Conservation (phyloP, 30 jellyfish, hydroid and myxozoan genomes). For the Turritopsis rubra region DNA sequence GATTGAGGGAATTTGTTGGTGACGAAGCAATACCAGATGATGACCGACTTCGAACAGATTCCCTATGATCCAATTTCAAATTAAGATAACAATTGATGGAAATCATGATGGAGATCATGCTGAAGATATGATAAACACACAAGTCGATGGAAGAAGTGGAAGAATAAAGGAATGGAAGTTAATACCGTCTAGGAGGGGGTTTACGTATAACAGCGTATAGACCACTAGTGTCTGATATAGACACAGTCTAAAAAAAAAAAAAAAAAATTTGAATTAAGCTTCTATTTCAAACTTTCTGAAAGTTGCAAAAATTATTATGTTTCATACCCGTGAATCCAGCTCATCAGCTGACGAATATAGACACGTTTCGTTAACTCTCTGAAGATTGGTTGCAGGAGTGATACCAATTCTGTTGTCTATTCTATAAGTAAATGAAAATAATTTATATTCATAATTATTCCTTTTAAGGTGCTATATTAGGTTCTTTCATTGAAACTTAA, state of each 20-base stretch:
- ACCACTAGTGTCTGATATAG: constrained; percentile 88
- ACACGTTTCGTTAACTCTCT: constrained; percentile 39
- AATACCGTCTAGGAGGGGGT: constrained; percentile 92
- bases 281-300: neutral
- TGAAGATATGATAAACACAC: neutral
- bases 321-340: neutral
- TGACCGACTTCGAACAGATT: constrained; percentile 25
- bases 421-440: constrained; percentile 16
- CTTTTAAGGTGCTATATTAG: too few relatives aligned
- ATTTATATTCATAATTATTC: too few relatives aligned
- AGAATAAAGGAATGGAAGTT: neutral
- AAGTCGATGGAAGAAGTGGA: neutral
- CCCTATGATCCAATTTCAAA: neutral
- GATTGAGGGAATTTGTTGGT: constrained; percentile 1
- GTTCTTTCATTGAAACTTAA: too few relatives aligned
- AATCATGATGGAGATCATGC: neutral
- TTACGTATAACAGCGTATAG: constrained; percentile 82
- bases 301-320: neutral
- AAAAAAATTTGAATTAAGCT: too few relatives aligned
- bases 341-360: constrained; percentile 20
- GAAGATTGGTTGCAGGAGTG: constrained; percentile 82
- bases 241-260: constrained; percentile 41
- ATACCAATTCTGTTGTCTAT: constrained; percentile 60
- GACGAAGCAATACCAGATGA: constrained; percentile 14
- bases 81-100: neutral